phyloP scores from a whole-genome alignment of 2,797 vertebrate species.

The Orientallactaga sibirica region DNA sequence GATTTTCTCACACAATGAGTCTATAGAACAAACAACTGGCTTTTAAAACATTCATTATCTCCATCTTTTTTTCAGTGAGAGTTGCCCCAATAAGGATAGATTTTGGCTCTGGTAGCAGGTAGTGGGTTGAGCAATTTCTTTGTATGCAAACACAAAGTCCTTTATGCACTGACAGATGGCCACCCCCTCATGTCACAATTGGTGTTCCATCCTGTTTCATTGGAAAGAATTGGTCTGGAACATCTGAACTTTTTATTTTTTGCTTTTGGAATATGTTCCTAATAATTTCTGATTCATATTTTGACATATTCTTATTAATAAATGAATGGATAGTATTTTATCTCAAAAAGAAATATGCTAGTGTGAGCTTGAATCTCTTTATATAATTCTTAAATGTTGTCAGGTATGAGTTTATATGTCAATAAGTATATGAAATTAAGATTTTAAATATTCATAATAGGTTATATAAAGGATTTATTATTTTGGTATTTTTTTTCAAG shows the following conservation, averaged over 20 bases:
- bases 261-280: constrained; percentile 60
- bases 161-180: constrained; percentile 76
- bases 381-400: constrained; percentile 34
- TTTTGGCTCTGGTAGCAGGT: constrained; percentile 71
- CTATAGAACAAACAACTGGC: constrained; percentile 59
- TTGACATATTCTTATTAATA: constrained; percentile 48
- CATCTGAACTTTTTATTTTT: constrained; percentile 65
- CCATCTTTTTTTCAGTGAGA: constrained; percentile 69
- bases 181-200: constrained; percentile 39
- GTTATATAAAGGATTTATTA: background rate
- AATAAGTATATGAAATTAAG: constrained; percentile 34
- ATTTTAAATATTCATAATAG: background rate
- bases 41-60: constrained; percentile 76
- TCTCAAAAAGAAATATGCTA: constrained; percentile 17
- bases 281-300: constrained; percentile 60
- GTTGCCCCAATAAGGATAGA: constrained; percentile 67
- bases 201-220: constrained; percentile 71
- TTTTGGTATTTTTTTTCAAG: background rate
- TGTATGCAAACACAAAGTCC: constrained; percentile 77
- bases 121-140: constrained; percentile 77
- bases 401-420: constrained; percentile 44
- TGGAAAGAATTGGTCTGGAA: constrained; percentile 42
- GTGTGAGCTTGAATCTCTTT: constrained; percentile 38
- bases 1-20: constrained; percentile 42
- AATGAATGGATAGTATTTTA: constrained; percentile 44